Evolutionary conservation across 2,113 vertebrate genomes (phyloP), one percentile per base, ranked within the genome.

Genomic region (Tragelaphus buxtoni): DNA sequence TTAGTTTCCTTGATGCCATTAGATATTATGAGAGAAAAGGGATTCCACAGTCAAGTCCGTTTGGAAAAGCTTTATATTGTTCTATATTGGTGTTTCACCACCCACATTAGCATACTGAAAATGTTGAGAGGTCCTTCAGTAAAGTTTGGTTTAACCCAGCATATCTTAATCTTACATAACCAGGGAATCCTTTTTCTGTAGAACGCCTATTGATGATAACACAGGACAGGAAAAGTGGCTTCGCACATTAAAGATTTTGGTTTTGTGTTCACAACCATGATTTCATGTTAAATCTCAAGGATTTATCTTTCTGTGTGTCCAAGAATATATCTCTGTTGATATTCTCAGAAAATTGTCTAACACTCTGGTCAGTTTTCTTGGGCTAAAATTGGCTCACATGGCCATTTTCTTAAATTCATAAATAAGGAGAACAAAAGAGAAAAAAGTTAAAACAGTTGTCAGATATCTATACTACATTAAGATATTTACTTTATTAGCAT

Each of bases 371-470:
- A 55, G 79, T 80, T 90, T 91, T 92, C 9, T 83, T 94, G 81
- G 60, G 5, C 26, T 92, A 18, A 32, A 82, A 90, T 96, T 89
- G 60, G 26, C 35, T 89, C 42, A 39, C 4, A 26, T 74, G 76
- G 39, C 69, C 53, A 81, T 94, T 95, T 84, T 96, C 53, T 87
- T 42, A 94, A 90, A 86, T 94, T 86, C 22, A 14, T 87, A 49
- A 89, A 84, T 69, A 90, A 92, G 26, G 86, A 94, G 47, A 88
- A 95, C 65, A 86, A 51, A 95, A 95, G 60, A 93, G 47, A 65
- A 76, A 89, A 18, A 63, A 16, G 56, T 90, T 77, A 72, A 88
- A 82, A 49, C 18, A 83, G 42, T 84, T 95, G 26, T 93, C 47
- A 77, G 28, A 80, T 88, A 65, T 24, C 49, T 88, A 9, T 61